Percentiles rank a stretch among this genome's conserved stretches.
Conservation (phyloP, 1,140 invertebrate species). For the Mesaphorura yosii region DNA sequence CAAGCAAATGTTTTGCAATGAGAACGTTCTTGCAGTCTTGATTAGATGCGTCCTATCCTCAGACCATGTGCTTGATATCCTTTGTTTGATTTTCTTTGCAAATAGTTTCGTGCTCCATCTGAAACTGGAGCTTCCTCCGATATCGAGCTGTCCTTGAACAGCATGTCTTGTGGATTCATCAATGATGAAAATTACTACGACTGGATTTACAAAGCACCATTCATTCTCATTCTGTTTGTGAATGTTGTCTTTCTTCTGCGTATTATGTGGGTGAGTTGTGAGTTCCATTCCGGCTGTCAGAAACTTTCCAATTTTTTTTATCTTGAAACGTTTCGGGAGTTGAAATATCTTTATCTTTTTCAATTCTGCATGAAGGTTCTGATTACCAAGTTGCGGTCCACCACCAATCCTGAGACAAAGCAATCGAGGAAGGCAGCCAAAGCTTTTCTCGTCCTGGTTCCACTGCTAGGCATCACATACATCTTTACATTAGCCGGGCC, state of each 20-base stretch:
- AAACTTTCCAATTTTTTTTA: neutral
- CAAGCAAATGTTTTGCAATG: no score
- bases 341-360: slow-evolving; percentile 3
- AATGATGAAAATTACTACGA: slow-evolving; percentile 57
- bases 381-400: slow-evolving; percentile 78
- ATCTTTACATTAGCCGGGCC: slow-evolving; percentile 60
- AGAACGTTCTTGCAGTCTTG: no score
- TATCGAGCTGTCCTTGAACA: no score
- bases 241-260: slow-evolving; percentile 77
- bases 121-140: no score
- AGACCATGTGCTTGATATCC: no score
- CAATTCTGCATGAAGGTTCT: slow-evolving; percentile 84
- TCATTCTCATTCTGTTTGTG: slow-evolving; percentile 55
- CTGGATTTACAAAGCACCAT: slow-evolving; percentile 67
- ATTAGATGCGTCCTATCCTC: no score
- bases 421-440: slow-evolving; percentile 81
- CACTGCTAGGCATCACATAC: slow-evolving; percentile 77
- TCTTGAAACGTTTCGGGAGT: neutral
- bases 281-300: neutral
- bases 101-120: no score
- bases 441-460: slow-evolving; percentile 75
- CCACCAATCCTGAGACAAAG: slow-evolving; percentile 70
- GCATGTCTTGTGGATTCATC: no score
- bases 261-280: slow-evolving; percentile 71
- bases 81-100: no score